Evolutionary conservation across 2,888 invertebrate species (phyloP), one percentile per base, ranked within the genome.

Genomic region (Ichneumon xanthorius): DNA sequence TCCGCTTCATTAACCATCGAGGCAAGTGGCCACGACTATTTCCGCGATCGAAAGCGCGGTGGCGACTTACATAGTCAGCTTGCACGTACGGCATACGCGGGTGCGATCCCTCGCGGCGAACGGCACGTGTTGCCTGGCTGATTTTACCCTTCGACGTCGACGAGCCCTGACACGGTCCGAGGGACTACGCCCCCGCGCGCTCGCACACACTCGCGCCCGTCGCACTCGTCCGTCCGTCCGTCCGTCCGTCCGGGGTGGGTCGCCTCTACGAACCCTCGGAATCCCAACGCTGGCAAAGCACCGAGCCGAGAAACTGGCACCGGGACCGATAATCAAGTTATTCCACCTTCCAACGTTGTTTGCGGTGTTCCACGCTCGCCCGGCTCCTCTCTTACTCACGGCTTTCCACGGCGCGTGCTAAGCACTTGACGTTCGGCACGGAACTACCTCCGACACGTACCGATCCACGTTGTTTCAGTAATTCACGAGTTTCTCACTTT

Each of bases 311-410:
- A 65, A 72, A 55, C 48, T 67, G 55, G 58, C 61, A 50, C 33
- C 71, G 63, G 48, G 63, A 37, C 26, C 80, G 67, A 81, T 76
- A 81, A 81, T 81, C 80, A 70, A 73, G 72, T 80, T 80, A 80
- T 63, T 73, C 45, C 80, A 80, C 72, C 58, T 72, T 72, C 72
- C 40, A 72, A 19, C 80, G 72, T 70, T 80, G 50, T 73, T 80
- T 72, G 80, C 68, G 80, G 58, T 14, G 45, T 80, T 68, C 76
- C 40, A 73, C 82, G 40, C n/a, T 22, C 14, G 45, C 26, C 26
- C 26, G 26, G 26, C 50, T 30, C 48, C 14, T 9, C 48, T 26
- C 48, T 26, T 11, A 14, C 30, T 61, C 16, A 4, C 6, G 33
- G 61, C 61, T 61, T 33, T 61, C 26, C 11, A 30, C 61, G 30